These are phyloP conservation scores for Stegostoma tigrinum DNA, from an alignment of 2,113 vertebrate genomes.

Conservation along the genomic window DNA sequence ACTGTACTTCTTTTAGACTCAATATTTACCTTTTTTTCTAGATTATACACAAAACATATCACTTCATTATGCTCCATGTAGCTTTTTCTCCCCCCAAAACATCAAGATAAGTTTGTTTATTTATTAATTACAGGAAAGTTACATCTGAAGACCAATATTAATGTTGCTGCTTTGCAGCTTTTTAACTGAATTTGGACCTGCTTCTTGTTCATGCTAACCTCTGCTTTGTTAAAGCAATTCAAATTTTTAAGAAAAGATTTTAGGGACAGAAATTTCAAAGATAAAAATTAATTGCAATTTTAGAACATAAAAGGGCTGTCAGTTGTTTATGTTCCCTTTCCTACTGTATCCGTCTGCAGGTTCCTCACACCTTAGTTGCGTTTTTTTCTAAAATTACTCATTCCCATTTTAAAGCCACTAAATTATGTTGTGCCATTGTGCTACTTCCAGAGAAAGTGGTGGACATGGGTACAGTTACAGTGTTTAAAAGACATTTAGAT, in stretches of 20 bases:
- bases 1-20: background rate
- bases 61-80: background rate
- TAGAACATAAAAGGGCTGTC: background rate
- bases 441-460: no score
- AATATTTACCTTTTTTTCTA: background rate
- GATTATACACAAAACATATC: background rate
- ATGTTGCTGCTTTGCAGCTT: background rate
- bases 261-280: background rate
- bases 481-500: no score
- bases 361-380: background rate
- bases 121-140: background rate
- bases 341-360: background rate
- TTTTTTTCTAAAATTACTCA: background rate
- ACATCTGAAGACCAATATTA: background rate
- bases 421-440: background rate
- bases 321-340: conserved; percentile 2
- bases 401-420: background rate
- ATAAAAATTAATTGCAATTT: background rate
- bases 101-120: background rate
- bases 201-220: background rate
- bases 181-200: background rate
- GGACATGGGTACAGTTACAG: no score
- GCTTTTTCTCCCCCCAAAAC: background rate
- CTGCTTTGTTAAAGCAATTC: background rate
- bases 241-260: background rate